phyloP scores from a whole-genome alignment of 2,113 vertebrate genomes.

The Malurus cyaneus region DNA sequence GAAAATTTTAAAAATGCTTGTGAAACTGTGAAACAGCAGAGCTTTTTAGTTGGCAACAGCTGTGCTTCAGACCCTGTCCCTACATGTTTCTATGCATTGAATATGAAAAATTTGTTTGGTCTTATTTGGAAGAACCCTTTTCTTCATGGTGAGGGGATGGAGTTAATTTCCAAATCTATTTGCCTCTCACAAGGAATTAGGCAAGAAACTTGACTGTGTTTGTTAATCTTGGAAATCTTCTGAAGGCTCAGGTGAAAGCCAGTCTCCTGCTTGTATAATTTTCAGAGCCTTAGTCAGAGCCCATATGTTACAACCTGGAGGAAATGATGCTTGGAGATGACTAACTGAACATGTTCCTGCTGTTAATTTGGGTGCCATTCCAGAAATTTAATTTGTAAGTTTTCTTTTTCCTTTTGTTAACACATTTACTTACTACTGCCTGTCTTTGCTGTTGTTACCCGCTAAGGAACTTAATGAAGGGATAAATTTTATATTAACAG shows the following conservation, averaged over 20 bases:
- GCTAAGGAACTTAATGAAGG: background rate
- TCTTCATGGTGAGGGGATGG: background rate
- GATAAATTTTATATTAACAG: background rate
- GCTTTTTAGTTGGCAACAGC: background rate
- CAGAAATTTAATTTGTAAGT: background rate
- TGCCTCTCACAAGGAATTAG: background rate
- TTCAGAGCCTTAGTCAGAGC: slow-evolving; percentile 28
- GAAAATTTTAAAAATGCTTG: background rate
- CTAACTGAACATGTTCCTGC: slow-evolving; percentile 45
- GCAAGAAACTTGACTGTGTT: background rate
- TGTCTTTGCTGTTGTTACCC: background rate
- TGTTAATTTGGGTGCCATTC: slow-evolving; percentile 43
- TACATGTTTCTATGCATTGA: background rate
- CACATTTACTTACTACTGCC: background rate
- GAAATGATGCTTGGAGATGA: slow-evolving; percentile 36
- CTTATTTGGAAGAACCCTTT: background rate
- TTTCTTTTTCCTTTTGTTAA: slow-evolving; percentile 23
- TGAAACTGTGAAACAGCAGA: background rate
- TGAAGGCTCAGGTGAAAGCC: background rate
- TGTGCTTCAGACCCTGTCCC: background rate
- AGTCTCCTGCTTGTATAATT: background rate
- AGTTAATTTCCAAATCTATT: background rate
- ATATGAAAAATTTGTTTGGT: too few species aligned
- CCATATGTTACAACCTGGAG: slow-evolving; percentile 52
- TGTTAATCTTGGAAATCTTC: background rate